Evolutionary conservation across 2,888 invertebrate genomes (phyloP).

Genomic region (Esperia sulphurella): DNA sequence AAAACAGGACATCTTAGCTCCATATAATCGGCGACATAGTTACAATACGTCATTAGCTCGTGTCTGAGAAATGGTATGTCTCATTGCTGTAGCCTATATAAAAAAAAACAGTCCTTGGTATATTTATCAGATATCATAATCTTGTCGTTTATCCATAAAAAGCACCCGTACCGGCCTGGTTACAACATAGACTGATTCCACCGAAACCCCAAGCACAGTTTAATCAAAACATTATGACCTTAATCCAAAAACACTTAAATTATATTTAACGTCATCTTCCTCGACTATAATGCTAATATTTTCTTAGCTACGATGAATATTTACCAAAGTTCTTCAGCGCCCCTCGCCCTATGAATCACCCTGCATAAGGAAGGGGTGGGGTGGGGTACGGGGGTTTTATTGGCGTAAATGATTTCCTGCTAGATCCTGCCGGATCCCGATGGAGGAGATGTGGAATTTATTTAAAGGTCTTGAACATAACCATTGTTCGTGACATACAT

Average conservation of each 20-base stretch:
- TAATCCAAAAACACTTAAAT: background rate
- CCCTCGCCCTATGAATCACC: background rate
- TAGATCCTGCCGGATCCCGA: background rate
- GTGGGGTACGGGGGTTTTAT: background rate
- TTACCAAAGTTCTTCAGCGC: background rate
- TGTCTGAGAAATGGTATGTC: no score
- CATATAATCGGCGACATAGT: no score
- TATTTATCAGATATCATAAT: no score
- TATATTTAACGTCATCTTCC: background rate
- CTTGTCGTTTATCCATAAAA: background rate
- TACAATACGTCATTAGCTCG: no score
- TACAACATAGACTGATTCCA: no score
- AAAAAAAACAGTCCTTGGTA: no score
- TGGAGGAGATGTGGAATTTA: no score
- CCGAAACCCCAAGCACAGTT: background rate
- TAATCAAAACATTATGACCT: background rate
- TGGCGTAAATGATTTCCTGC: slow-evolving; percentile 2
- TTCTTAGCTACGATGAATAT: slow-evolving; percentile 1
- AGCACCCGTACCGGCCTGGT: no score
- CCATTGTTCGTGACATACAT: no score
- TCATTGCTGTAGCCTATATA: no score
- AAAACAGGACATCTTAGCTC: no score
- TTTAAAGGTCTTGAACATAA: no score
- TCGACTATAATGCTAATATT: slow-evolving; percentile 3
- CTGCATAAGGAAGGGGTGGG: background rate